A percentile compares a stretch with the other conserved stretches of the same genome.
phyloP scores from a whole-genome alignment of 2,113 vertebrate species.

The Arizona elegans region DNA sequence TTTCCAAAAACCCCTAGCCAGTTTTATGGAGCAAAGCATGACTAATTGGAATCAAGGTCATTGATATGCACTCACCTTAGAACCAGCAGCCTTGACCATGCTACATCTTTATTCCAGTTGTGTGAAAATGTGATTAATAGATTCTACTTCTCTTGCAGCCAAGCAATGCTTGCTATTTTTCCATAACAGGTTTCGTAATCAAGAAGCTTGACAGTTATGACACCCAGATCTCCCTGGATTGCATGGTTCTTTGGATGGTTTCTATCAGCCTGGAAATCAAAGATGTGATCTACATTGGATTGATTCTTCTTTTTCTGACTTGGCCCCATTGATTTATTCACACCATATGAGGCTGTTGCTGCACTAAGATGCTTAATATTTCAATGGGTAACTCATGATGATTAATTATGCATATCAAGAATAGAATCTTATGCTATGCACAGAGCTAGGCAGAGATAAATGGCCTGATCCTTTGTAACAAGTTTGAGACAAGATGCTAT shows the following conservation, averaged over 20 bases:
- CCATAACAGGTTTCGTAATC: background rate
- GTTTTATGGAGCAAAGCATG: background rate
- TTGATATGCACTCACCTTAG: background rate
- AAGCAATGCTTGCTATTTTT: background rate
- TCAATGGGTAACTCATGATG: constrained; percentile 5
- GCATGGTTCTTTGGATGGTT: background rate
- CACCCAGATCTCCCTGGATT: background rate
- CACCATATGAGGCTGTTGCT: background rate
- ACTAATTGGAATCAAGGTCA: background rate
- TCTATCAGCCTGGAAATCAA: background rate
- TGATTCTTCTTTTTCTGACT: background rate
- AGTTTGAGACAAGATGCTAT: background rate
- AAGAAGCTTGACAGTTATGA: background rate
- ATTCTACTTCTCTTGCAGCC: background rate
- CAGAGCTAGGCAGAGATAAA: constrained; percentile 7
- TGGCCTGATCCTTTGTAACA: background rate
- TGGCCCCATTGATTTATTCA: constrained; percentile 2
- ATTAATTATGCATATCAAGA: constrained; percentile 24
- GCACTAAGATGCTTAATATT: background rate
- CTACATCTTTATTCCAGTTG: background rate
- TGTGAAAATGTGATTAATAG: background rate
- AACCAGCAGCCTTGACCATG: background rate
- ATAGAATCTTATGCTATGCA: background rate
- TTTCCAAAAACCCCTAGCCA: background rate
- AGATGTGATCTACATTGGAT: background rate